Conservation (phyloP, 1,140 invertebrate genomes). For the Platorchestia sp. region DNA sequence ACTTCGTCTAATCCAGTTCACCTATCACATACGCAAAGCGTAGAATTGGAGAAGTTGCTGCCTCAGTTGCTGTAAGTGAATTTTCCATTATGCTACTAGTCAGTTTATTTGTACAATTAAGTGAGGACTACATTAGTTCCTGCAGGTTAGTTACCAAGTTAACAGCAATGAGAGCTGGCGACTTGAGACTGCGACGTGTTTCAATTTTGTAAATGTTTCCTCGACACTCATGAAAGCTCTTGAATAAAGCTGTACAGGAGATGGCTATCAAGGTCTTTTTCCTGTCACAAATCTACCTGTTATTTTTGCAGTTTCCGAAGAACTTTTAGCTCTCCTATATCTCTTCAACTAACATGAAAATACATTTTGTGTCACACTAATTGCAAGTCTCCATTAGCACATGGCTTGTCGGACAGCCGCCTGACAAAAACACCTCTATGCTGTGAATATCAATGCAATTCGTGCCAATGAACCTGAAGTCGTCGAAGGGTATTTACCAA, state of each 20-base stretch:
- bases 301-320: no score
- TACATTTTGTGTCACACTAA: no score
- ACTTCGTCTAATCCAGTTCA: neutral
- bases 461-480: no score
- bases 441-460: no score
- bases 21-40: neutral
- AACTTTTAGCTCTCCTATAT: no score
- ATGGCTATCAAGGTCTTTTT: neutral
- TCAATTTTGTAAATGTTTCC: slow-evolving; percentile 51
- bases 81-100: slow-evolving; percentile 46
- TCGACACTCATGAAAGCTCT: slow-evolving; percentile 28
- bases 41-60: neutral
- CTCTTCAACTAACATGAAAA: no score
- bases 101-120: slow-evolving; percentile 46
- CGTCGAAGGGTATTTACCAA: no score
- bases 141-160: neutral
- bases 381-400: no score
- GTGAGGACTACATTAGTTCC: slow-evolving; percentile 53
- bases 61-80: neutral
- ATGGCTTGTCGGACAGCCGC: no score
- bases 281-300: no score
- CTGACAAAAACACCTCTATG: no score
- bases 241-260: slow-evolving; percentile 54
- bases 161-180: neutral
- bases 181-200: neutral